Evolutionary conservation across 1,140 invertebrate species (phyloP).

Genomic region (Centruroides vittatus): DNA sequence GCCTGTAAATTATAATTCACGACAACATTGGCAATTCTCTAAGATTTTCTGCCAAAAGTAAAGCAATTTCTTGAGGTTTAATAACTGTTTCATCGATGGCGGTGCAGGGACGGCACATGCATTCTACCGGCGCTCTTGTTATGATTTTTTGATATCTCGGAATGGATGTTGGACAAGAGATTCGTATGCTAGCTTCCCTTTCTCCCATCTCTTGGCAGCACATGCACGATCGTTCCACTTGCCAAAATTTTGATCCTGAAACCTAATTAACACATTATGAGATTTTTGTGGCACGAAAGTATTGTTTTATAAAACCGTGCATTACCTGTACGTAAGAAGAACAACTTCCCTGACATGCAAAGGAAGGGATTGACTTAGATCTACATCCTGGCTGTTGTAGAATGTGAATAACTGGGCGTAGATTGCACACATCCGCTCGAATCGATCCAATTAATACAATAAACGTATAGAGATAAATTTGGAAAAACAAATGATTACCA

Average conservation of each 20-base stretch:
- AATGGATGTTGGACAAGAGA: constrained; percentile 78
- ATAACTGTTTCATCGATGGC: constrained; percentile 74
- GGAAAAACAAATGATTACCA: too few relatives aligned
- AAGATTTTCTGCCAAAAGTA: background rate
- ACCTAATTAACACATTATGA: constrained; percentile 40
- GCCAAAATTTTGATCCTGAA: constrained; percentile 90
- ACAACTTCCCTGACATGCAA: constrained; percentile 78
- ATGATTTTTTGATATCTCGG: constrained; percentile 74
- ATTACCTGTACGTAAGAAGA: constrained; percentile 78
- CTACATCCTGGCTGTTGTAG: constrained; percentile 81
- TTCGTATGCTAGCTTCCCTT: constrained; percentile 67
- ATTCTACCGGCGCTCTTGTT: constrained; percentile 81
- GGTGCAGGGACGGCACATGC: constrained; percentile 85
- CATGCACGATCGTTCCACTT: constrained; percentile 87
- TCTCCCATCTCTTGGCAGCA: constrained; percentile 89
- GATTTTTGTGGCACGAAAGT: too few relatives aligned
- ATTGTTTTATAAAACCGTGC: background rate
- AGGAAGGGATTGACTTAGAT: constrained; percentile 82
- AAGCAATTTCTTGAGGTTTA: constrained; percentile 73
- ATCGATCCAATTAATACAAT: too few relatives aligned
- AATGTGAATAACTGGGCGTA: constrained; percentile 81
- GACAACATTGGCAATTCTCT: too few relatives aligned
- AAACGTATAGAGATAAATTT: too few relatives aligned
- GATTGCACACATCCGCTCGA: constrained; percentile 59
- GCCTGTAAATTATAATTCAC: too few relatives aligned